These are phyloP conservation scores for Stenopsyche tienmushanensis DNA, from an alignment of 1,140 invertebrate species.

Conservation along the genomic window DNA sequence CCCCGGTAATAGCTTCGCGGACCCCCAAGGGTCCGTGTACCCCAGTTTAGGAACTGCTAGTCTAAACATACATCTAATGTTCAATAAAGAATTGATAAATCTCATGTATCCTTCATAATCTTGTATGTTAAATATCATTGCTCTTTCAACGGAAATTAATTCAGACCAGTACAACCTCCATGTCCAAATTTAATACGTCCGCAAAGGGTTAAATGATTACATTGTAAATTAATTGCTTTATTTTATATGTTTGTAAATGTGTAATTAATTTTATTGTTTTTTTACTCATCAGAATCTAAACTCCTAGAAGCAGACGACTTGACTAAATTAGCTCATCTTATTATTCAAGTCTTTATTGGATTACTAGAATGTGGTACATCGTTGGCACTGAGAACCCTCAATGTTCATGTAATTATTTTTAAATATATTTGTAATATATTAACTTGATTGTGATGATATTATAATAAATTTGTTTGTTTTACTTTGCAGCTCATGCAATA, in stretches of 20 bases:
- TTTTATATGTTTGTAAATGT: not conserved
- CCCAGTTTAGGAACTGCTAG: no score
- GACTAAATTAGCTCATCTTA: constrained; percentile 24
- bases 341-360: constrained; percentile 32
- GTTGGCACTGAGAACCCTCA: constrained; percentile 29
- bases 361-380: constrained; percentile 33
- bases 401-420: constrained; percentile 31
- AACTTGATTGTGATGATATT: not conserved
- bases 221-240: no score
- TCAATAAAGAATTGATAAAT: no score
- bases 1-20: no score
- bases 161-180: no score
- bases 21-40: no score
- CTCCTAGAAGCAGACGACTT: constrained; percentile 27
- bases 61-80: no score
- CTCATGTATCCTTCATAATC: no score
- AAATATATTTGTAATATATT: constrained; percentile 1
- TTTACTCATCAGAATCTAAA: constrained; percentile 35
- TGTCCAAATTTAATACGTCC: no score
- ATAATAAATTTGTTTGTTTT: not conserved
- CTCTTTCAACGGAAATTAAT: no score
- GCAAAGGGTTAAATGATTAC: no score
- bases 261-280: not conserved
- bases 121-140: no score
- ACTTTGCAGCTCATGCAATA: constrained; percentile 37